These are phyloP conservation scores for Taenioides sp. DNA, from an alignment of 2,797 vertebrate genomes.

Conservation along the genomic window DNA sequence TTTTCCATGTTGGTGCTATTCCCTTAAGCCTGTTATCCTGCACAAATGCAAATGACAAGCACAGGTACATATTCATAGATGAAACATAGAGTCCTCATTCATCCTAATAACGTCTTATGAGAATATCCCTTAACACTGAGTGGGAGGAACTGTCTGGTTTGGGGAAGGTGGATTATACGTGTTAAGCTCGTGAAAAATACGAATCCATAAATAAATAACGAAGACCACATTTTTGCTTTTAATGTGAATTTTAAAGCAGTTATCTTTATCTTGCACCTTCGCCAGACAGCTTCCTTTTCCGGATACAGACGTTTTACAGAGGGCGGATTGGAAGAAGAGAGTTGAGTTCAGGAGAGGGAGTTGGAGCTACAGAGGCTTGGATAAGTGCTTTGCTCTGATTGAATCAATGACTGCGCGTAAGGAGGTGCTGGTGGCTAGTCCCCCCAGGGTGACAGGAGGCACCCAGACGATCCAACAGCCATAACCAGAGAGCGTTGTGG, in stretches of 20 bases:
- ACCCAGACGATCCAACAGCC: slow-evolving; percentile 65
- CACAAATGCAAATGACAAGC: slow-evolving; percentile 60
- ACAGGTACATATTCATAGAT: slow-evolving; percentile 56
- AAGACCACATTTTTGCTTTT: slow-evolving; percentile 23
- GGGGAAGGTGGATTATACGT: slow-evolving; percentile 39
- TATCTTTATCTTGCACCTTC: slow-evolving; percentile 31
- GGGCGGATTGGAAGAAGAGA: slow-evolving; percentile 56
- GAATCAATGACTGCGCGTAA: slow-evolving; percentile 82
- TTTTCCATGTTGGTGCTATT: slow-evolving; percentile 43
- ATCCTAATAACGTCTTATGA: slow-evolving; percentile 45
- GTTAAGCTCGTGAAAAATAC: slow-evolving; percentile 24
- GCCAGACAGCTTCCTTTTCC: slow-evolving; percentile 23
- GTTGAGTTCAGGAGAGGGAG: slow-evolving; percentile 64
- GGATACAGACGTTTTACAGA: slow-evolving; percentile 7
- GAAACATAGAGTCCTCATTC: slow-evolving; percentile 49
- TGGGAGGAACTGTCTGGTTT: slow-evolving; percentile 40
- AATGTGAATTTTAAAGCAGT: slow-evolving; percentile 41
- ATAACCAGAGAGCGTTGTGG: slow-evolving; percentile 55
- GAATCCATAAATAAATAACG: slow-evolving; percentile 51
- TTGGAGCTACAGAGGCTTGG: slow-evolving; percentile 72
- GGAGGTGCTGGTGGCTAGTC: slow-evolving; percentile 70
- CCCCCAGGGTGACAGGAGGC: slow-evolving; percentile 73
- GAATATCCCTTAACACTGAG: slow-evolving; percentile 40
- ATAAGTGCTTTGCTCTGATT: slow-evolving; percentile 75
- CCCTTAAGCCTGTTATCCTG: slow-evolving; percentile 46